Percentiles rank a stretch among this genome's conserved stretches.
phyloP scores from a whole-genome alignment of 2,113 vertebrate species.

The Balaenoptera acutorostrata region DNA sequence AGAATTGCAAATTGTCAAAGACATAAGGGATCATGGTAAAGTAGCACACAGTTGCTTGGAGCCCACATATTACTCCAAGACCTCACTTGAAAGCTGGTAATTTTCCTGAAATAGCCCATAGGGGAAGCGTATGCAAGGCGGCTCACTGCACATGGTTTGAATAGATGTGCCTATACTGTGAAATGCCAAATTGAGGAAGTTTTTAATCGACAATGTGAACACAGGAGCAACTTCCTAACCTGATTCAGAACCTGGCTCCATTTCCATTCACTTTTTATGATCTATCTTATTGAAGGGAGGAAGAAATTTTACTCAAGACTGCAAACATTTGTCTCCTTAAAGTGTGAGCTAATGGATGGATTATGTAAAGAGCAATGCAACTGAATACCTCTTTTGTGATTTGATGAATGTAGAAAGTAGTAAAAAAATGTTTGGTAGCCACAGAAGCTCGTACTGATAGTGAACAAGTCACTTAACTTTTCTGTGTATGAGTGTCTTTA shows the following conservation, averaged over 20 bases:
- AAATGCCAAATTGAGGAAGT: neutral
- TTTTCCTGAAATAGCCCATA: conserved; percentile 36
- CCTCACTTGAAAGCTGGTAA: conserved; percentile 35
- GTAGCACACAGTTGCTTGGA: conserved; percentile 29
- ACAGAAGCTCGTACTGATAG: neutral
- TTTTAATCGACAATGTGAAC: neutral
- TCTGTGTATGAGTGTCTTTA: neutral
- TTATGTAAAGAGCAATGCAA: neutral
- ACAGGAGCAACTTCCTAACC: neutral
- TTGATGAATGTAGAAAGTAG: neutral
- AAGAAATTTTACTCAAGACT: neutral
- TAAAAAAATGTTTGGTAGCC: neutral
- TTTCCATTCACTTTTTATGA: neutral
- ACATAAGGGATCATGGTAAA: conserved; percentile 39
- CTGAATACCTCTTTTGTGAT: neutral
- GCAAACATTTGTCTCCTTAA: neutral
- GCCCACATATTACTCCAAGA: conserved; percentile 5
- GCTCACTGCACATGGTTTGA: neutral
- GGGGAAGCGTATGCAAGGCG: conserved; percentile 16
- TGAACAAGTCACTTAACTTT: neutral
- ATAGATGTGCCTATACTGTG: neutral
- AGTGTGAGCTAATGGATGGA: neutral
- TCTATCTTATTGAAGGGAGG: neutral
- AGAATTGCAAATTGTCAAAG: conserved; percentile 69
- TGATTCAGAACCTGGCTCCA: neutral